phyloP scores from a whole-genome alignment of 2,888 invertebrate genomes.

The Brenthis hecate region DNA sequence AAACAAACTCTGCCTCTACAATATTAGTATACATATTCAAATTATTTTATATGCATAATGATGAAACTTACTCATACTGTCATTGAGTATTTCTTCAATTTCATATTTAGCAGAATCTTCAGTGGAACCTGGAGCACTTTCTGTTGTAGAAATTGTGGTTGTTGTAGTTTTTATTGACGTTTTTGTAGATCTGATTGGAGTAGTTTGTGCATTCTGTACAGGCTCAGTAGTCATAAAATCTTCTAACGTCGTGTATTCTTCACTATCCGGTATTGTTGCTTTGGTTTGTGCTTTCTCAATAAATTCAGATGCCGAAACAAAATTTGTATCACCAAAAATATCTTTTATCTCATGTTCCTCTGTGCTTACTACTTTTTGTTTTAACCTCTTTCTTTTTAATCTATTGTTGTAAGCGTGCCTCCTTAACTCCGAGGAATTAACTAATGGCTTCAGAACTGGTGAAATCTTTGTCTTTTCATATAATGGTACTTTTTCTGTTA shows the following conservation, averaged over 20 bases:
- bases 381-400: conserved; percentile 65
- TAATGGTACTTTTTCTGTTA: conserved; percentile 38
- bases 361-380: conserved; percentile 62
- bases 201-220: conserved; percentile 45
- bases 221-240: conserved; percentile 59
- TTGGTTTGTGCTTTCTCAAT: conserved; percentile 62
- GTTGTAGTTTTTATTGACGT: conserved; percentile 42
- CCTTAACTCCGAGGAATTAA: conserved; percentile 57
- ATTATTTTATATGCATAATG: background rate
- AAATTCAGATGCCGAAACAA: conserved; percentile 72
- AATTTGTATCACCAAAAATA: conserved; percentile 61
- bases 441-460: conserved; percentile 46
- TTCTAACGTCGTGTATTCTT: conserved; percentile 54
- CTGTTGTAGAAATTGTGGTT: conserved; percentile 44
- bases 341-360: conserved; percentile 60
- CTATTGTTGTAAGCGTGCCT: conserved; percentile 64
- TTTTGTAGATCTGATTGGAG: conserved; percentile 39
- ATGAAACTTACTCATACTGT: conserved; percentile 72
- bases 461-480: conserved; percentile 48
- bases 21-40: background rate
- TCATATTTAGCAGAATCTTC: conserved; percentile 82
- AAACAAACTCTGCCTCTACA: too few relatives aligned
- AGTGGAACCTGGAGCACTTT: conserved; percentile 48
- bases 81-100: conserved; percentile 86
- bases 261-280: conserved; percentile 45